A percentile compares a stretch with the other conserved stretches of the same genome.
Evolutionary conservation across 2,888 invertebrate species (phyloP).

Genomic region (Lamellibrachia satsuma): DNA sequence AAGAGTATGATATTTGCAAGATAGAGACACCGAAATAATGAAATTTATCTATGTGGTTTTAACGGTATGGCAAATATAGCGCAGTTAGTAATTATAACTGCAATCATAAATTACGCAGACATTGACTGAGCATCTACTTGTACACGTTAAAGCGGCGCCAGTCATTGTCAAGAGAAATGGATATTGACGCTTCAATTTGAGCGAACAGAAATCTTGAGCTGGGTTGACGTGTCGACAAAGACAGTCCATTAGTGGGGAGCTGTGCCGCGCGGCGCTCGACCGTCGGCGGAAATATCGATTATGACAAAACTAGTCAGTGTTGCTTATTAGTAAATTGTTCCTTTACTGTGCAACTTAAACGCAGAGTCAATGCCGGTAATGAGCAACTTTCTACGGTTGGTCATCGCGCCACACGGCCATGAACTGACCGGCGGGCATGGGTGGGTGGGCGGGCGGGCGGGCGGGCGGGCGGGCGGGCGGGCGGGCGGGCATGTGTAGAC

Average conservation of each 20-base stretch:
- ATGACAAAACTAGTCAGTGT: conserved; percentile 12
- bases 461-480: not conserved
- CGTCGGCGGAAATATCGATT: conserved; percentile 5
- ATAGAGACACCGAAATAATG: no score
- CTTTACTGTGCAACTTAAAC: not conserved
- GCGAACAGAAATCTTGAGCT: conserved; percentile 13
- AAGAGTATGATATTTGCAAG: no score
- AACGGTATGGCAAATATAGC: no score
- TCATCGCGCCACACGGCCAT: not conserved
- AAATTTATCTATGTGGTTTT: no score
- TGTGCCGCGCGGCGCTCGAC: not conserved
- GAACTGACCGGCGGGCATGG: not conserved
- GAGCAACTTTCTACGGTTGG: not conserved
- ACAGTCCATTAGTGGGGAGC: not conserved
- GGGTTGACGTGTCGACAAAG: not conserved
- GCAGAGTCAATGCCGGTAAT: conserved; percentile 1
- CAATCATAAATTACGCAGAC: not conserved
- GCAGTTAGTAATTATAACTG: not conserved
- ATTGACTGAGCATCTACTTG: not conserved
- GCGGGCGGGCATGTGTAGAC: no score
- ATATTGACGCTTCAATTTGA: conserved; percentile 1
- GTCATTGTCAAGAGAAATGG: conserved; percentile 6
- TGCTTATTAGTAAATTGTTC: conserved; percentile 17
- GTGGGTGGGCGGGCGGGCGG: not conserved
- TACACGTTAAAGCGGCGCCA: not conserved